Evolutionary conservation across 2,888 invertebrate species (phyloP).

Genomic region (Margaritifera margaritifera): DNA sequence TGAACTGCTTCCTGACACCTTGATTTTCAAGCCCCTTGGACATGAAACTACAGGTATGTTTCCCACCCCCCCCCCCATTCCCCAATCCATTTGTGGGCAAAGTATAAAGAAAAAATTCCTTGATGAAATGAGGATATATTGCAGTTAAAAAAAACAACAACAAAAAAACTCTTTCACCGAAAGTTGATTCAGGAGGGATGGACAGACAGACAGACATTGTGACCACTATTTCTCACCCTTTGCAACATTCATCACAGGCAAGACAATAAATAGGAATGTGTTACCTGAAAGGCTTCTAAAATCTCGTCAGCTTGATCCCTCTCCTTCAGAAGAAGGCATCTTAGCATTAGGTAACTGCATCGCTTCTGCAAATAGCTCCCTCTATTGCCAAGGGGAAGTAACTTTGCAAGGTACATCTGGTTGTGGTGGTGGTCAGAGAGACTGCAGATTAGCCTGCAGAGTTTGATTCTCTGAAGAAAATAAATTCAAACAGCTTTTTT

Average conservation of each 20-base stretch:
- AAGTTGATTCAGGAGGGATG: no score
- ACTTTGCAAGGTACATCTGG: slow-evolving; percentile 38
- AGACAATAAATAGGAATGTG: not conserved
- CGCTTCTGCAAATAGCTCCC: slow-evolving; percentile 47
- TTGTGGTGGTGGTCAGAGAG: slow-evolving; percentile 53
- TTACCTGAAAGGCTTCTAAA: slow-evolving; percentile 22
- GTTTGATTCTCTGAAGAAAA: slow-evolving; percentile 27
- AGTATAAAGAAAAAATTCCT: no score
- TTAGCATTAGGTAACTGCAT: slow-evolving; percentile 35
- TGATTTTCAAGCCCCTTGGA: no score
- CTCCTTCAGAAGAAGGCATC: no score
- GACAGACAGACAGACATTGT: not conserved
- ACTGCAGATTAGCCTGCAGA: slow-evolving; percentile 31
- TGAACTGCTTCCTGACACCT: no score
- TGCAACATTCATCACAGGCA: not conserved
- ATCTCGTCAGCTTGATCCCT: slow-evolving; percentile 15
- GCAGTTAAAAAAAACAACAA: no score
- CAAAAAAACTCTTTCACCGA: no score
- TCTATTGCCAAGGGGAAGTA: slow-evolving; percentile 39
- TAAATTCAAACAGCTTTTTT: no score
- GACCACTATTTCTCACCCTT: not conserved
- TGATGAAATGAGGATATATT: no score
- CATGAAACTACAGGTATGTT: no score
- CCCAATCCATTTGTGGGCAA: no score
- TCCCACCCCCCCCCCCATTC: no score